Percentiles rank a stretch among this genome's conserved stretches.
Evolutionary conservation across 2,888 invertebrate genomes (phyloP).

Genomic region (Ormia ochracea): DNA sequence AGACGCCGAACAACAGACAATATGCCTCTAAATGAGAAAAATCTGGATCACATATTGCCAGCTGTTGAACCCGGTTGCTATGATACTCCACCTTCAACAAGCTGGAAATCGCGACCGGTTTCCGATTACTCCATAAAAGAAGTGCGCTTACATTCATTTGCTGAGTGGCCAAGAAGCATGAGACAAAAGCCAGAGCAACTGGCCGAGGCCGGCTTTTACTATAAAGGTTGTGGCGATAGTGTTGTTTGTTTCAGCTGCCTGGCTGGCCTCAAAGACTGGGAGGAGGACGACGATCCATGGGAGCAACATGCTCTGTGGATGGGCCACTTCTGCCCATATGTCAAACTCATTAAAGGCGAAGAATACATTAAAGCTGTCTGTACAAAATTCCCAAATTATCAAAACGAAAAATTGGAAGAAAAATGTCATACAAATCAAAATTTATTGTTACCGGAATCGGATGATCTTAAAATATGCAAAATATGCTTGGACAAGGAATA

Average conservation of each 20-base stretch:
- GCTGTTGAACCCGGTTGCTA: constrained; percentile 77
- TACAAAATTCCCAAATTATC: constrained; percentile 64
- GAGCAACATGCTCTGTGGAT: constrained; percentile 96
- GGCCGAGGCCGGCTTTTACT: constrained; percentile 94
- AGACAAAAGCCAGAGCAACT: constrained; percentile 87
- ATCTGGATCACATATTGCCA: constrained; percentile 70
- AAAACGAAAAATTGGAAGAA: neutral
- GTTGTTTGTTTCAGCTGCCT: constrained; percentile 96
- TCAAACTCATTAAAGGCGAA: constrained; percentile 87
- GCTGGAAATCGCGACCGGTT: constrained; percentile 30
- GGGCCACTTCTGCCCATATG: constrained; percentile 85
- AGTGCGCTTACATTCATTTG: constrained; percentile 84
- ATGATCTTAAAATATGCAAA: constrained; percentile 86
- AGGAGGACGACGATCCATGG: constrained; percentile 93
- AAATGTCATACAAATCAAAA: constrained; percentile 7
- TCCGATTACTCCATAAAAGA: constrained; percentile 83
- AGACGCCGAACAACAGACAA: constrained; percentile 81
- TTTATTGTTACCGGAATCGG: constrained; percentile 64
- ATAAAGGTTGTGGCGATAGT: constrained; percentile 91
- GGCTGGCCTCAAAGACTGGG: constrained; percentile 95
- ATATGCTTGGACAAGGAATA: constrained; percentile 93
- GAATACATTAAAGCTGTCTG: constrained; percentile 81
- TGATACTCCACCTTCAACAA: constrained; percentile 71
- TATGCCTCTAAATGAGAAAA: constrained; percentile 76
- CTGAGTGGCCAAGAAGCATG: constrained; percentile 88